A percentile compares a stretch with the other conserved stretches of the same genome.
phyloP scores from a whole-genome alignment of 1,140 invertebrate species.

The Neodiprion lecontei region DNA sequence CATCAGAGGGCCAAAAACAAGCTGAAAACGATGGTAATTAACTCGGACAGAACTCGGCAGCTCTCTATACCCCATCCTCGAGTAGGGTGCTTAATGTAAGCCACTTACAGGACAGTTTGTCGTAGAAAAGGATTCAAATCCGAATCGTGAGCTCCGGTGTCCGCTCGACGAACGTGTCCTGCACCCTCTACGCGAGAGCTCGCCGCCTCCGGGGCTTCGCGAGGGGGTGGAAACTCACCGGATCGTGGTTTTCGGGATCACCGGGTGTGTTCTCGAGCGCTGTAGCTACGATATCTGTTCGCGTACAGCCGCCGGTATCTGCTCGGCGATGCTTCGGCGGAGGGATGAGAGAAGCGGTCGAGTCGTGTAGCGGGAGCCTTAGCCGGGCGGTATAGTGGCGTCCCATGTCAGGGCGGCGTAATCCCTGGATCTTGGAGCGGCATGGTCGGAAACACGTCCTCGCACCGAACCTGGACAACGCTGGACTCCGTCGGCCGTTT shows the following conservation, averaged over 20 bases:
- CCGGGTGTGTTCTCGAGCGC: conserved; percentile 28
- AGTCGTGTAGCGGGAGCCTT: background rate
- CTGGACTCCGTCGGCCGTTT: conserved; percentile 28
- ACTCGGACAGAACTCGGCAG: conserved; percentile 17
- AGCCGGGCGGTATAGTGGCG: conserved; percentile 38
- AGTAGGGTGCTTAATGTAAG: conserved; percentile 40
- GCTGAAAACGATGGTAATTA: conserved; percentile 29
- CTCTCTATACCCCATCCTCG: background rate
- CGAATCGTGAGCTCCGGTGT: background rate
- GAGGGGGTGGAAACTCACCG: no score
- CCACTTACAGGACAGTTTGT: conserved; percentile 36
- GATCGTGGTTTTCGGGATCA: conserved; percentile 34
- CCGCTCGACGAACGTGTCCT: background rate
- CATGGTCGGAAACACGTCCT: conserved; percentile 41
- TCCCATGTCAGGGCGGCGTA: conserved; percentile 52
- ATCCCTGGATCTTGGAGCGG: conserved; percentile 52
- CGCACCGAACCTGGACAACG: conserved; percentile 37
- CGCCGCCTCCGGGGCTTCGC: conserved; percentile 10
- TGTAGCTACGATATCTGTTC: conserved; percentile 36
- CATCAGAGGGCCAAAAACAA: background rate
- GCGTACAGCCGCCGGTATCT: conserved; percentile 24
- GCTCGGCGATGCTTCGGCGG: no score
- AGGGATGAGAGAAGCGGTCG: background rate
- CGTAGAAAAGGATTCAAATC: background rate
- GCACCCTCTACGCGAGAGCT: conserved; percentile 27